These are phyloP conservation scores for Micropoecilia bifurca DNA, from an alignment of 2,797 vertebrate genomes.

Conservation along the genomic window DNA sequence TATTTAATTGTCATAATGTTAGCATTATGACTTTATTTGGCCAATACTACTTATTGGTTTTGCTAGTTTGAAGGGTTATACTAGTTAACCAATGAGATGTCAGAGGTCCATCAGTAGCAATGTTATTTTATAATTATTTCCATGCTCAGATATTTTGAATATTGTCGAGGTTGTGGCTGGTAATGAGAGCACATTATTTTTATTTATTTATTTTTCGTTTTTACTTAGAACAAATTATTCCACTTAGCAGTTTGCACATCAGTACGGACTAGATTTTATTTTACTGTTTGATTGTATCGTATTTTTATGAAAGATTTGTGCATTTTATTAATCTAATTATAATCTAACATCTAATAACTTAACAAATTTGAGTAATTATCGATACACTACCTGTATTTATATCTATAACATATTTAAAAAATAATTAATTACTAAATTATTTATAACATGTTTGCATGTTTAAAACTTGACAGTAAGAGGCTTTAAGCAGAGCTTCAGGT, in stretches of 20 bases:
- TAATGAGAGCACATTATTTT: not conserved
- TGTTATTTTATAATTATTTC: not conserved
- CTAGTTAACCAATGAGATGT: not conserved
- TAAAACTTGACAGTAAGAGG: conserved; percentile 7
- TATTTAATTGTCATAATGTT: not conserved
- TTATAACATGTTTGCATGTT: not conserved
- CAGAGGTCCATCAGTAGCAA: not conserved
- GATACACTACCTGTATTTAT: not conserved
- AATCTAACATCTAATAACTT: not conserved
- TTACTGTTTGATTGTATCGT: not conserved
- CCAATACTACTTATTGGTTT: not conserved
- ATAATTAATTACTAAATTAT: not conserved
- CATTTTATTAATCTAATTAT: not conserved
- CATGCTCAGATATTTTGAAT: not conserved
- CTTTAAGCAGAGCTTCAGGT: conserved; percentile 1
- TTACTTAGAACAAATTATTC: not conserved
- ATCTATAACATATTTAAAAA: not conserved
- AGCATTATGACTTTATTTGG: not conserved
- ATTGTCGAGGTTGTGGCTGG: not conserved
- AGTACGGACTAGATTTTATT: not conserved
- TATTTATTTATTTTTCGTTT: not conserved
- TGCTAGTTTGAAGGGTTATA: not conserved
- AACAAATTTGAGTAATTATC: not conserved
- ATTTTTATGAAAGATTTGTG: not conserved
- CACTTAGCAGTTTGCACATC: not conserved